Conservation (phyloP, 1,140 invertebrate species). For the Habropoda laboriosa region DNA sequence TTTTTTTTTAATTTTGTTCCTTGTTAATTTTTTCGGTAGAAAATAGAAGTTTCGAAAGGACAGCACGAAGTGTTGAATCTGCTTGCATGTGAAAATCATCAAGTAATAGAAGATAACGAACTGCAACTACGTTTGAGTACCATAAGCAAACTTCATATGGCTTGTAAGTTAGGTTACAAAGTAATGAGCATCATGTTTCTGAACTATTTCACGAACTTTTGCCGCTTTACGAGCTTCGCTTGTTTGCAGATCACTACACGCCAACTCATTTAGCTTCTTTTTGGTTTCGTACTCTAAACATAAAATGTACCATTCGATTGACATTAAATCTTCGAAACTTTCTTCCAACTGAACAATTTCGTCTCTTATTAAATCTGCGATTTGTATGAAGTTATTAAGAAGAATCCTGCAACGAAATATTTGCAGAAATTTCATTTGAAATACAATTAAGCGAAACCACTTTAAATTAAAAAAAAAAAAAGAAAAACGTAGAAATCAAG, state of each 20-base stretch:
- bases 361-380: background rate
- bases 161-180: conserved; percentile 12
- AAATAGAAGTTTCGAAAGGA: background rate
- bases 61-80: background rate
- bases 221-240: conserved; percentile 5
- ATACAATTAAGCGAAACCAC: no score
- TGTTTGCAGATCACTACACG: conserved; percentile 27
- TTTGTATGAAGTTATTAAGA: background rate
- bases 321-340: background rate
- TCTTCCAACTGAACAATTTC: background rate
- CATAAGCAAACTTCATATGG: conserved; percentile 13
- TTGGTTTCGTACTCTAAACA: background rate
- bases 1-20: no score
- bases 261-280: conserved; percentile 21
- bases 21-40: no score
- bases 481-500: no score
- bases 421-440: background rate
- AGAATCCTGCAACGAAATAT: background rate
- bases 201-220: conserved; percentile 21
- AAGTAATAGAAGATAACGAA: background rate
- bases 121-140: background rate
- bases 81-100: background rate
- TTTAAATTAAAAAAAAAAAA: no score
- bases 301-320: conserved; percentile 2
- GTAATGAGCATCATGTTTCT: conserved; percentile 13